A percentile compares a stretch with the other conserved stretches of the same genome.
These are phyloP conservation scores for Nasonovia ribisnigri DNA, from an alignment of 2,888 invertebrate genomes.

Conservation along the genomic window DNA sequence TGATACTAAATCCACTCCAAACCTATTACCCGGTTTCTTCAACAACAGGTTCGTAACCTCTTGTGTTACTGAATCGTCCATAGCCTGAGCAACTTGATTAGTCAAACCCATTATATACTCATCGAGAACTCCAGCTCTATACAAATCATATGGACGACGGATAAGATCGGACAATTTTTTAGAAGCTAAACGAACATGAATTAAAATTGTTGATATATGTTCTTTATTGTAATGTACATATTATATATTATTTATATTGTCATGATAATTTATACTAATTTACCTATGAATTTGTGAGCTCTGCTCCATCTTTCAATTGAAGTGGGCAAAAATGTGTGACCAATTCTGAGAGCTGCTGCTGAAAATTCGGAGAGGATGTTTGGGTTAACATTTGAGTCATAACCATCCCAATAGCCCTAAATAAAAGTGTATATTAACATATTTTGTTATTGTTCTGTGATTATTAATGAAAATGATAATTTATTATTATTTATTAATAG, in stretches of 20 bases:
- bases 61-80: constrained; percentile 92
- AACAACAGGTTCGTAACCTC: constrained; percentile 91
- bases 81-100: constrained; percentile 95
- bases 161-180: constrained; percentile 90
- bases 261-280: constrained; percentile 67
- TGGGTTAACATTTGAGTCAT: constrained; percentile 87
- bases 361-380: constrained; percentile 91
- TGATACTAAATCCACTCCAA: constrained; percentile 91
- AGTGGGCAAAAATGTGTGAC: constrained; percentile 90
- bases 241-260: neutral
- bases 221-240: neutral
- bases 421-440: constrained; percentile 39
- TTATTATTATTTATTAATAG: neutral
- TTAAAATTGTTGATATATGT: neutral
- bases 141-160: constrained; percentile 89
- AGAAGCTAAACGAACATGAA: constrained; percentile 78
- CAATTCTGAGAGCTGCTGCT: constrained; percentile 92
- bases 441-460: neutral
- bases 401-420: constrained; percentile 84
- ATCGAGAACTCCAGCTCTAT: constrained; percentile 90
- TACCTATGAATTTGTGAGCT: constrained; percentile 93
- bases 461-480: neutral
- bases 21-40: constrained; percentile 75
- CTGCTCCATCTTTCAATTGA: constrained; percentile 96
- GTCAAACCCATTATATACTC: constrained; percentile 93